phyloP scores from a whole-genome alignment of 2,888 invertebrate genomes.

The Rhogogaster chlorosoma region DNA sequence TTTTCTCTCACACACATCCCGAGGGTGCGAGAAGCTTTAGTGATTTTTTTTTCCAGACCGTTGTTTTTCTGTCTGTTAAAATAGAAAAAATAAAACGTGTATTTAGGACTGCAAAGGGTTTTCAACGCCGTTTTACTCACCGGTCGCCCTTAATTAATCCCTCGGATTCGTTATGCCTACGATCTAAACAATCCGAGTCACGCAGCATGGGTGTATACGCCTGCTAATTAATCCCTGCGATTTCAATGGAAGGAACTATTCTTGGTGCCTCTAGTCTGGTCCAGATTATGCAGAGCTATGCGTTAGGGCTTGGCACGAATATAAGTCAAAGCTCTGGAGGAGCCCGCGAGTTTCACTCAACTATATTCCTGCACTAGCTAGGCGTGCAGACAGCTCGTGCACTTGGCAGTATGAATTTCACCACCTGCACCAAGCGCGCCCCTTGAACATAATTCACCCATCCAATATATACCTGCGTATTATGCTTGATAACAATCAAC shows the following conservation, averaged over 20 bases:
- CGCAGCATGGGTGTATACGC: background rate
- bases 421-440: background rate
- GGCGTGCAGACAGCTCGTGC: constrained; percentile 19
- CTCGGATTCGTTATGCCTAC: background rate
- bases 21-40: background rate
- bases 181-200: background rate
- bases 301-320: background rate
- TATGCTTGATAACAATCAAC: background rate
- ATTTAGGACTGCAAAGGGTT: background rate
- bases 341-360: background rate
- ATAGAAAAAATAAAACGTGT: background rate
- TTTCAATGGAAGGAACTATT: constrained; percentile 2
- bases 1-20: background rate
- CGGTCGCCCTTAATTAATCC: background rate
- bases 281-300: background rate
- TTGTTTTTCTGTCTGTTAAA: background rate
- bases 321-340: background rate
- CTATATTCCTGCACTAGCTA: background rate
- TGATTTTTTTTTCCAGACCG: background rate
- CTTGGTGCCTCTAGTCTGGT: background rate
- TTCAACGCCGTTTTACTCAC: background rate
- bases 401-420: constrained; percentile 13
- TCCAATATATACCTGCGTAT: background rate
- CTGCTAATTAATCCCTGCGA: background rate
- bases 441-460: background rate